These are phyloP conservation scores for Polia nebulosa DNA, from an alignment of 2,888 invertebrate species.

Conservation along the genomic window DNA sequence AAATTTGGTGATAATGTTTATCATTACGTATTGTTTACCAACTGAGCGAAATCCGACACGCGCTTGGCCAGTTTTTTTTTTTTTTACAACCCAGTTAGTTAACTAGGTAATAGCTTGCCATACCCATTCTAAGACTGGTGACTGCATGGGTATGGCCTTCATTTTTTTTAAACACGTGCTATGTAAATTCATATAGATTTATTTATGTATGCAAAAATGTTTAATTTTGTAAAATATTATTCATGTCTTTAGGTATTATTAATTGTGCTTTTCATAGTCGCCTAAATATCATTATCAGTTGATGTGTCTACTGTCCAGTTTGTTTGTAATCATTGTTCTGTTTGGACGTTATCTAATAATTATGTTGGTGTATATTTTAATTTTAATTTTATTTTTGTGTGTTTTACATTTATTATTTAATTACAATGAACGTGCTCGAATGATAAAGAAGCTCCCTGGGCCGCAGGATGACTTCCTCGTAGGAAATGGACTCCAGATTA, in stretches of 20 bases:
- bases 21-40: no score
- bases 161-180: background rate
- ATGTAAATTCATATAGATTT: background rate
- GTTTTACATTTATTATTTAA: constrained; percentile 63
- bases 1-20: no score
- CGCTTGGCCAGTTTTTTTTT: no score
- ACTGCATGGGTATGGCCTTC: no score
- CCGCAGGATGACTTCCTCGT: constrained; percentile 69
- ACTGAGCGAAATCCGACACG: no score
- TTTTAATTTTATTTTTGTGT: constrained; percentile 48
- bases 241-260: background rate
- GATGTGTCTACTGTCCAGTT: constrained; percentile 26
- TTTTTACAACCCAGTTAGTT: no score
- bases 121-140: no score
- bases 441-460: constrained; percentile 75
- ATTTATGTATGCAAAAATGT: constrained; percentile 7
- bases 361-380: constrained; percentile 61
- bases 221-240: background rate
- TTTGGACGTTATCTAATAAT: constrained; percentile 25
- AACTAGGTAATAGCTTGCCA: no score
- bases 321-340: background rate
- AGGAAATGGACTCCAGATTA: constrained; percentile 68
- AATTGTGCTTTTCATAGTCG: background rate
- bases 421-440: constrained; percentile 67
- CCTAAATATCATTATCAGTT: no score